Evolutionary conservation across 2,113 vertebrate genomes (phyloP).

Genomic region (Tylochromis polylepis): DNA sequence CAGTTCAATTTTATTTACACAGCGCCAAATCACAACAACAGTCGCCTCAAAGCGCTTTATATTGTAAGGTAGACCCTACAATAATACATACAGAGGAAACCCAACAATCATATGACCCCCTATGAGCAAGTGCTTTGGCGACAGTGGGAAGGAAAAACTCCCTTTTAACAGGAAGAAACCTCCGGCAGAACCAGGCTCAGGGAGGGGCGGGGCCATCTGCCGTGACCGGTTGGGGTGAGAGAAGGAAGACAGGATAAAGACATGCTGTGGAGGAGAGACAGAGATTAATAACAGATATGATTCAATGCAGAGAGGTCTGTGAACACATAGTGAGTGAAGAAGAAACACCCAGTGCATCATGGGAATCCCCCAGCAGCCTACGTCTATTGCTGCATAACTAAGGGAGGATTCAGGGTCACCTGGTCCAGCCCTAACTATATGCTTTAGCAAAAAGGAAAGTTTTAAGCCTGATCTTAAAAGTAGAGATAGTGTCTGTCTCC

Average conservation of each 20-base stretch:
- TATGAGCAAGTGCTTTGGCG: neutral
- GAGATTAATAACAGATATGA: neutral
- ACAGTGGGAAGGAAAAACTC: neutral
- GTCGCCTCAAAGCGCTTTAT: neutral
- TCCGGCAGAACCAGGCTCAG: accelerated
- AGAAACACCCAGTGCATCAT: neutral
- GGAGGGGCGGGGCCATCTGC: accelerated
- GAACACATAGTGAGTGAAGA: neutral
- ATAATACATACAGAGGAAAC: neutral
- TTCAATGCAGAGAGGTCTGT: neutral
- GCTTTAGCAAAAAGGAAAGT: neutral
- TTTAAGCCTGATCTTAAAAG: neutral
- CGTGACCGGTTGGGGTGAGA: neutral
- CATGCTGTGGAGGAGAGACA: neutral
- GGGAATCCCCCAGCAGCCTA: neutral
- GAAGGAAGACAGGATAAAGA: neutral
- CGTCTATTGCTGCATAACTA: neutral
- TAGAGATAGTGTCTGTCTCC: neutral
- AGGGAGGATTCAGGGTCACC: neutral
- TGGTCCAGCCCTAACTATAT: accelerated
- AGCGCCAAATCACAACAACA: neutral
- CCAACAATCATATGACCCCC: neutral
- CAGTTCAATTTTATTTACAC: neutral
- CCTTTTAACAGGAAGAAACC: neutral
- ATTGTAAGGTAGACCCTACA: neutral